A percentile compares a stretch with the other conserved stretches of the same genome.
Evolutionary conservation across 1,140 invertebrate genomes (phyloP).

Genomic region (Pogonus chalceus): DNA sequence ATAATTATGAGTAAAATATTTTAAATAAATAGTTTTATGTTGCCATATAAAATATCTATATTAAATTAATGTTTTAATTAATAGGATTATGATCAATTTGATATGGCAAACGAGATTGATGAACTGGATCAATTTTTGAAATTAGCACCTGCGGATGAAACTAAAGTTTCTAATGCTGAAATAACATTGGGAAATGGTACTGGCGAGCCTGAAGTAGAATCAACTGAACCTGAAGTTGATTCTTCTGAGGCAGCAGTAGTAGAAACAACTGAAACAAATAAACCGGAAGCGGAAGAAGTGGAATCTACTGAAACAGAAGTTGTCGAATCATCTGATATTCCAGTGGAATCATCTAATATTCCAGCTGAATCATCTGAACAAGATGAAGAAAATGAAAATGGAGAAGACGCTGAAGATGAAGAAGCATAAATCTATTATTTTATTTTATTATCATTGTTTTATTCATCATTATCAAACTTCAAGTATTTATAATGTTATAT

Average conservation of each 20-base stretch:
- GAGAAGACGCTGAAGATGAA: conserved; percentile 14
- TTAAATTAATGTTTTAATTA: no score
- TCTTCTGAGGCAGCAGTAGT: not conserved
- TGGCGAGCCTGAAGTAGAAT: not conserved
- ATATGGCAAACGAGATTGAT: conserved; percentile 84
- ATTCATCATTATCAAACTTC: not conserved
- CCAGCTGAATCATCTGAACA: not conserved
- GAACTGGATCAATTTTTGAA: conserved; percentile 77
- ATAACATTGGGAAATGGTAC: not conserved
- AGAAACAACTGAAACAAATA: not conserved
- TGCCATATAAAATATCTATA: not conserved
- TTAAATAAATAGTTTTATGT: not conserved
- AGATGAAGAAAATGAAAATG: conserved; percentile 25
- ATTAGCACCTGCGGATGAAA: conserved; percentile 40
- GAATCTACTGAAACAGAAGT: conserved; percentile 13
- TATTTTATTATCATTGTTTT: conserved; percentile 5
- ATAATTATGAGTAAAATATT: not conserved
- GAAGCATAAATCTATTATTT: conserved; percentile 8
- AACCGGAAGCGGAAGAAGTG: conserved; percentile 13
- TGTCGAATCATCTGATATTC: conserved; percentile 6
- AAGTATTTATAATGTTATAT: conserved; percentile 1
- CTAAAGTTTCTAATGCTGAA: not conserved
- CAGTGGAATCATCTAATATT: not conserved
- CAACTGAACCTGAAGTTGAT: conserved; percentile 1
- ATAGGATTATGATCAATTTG: conserved; percentile 89